phyloP scores from a whole-genome alignment of 2,888 invertebrate species.

The Baccha elongata region DNA sequence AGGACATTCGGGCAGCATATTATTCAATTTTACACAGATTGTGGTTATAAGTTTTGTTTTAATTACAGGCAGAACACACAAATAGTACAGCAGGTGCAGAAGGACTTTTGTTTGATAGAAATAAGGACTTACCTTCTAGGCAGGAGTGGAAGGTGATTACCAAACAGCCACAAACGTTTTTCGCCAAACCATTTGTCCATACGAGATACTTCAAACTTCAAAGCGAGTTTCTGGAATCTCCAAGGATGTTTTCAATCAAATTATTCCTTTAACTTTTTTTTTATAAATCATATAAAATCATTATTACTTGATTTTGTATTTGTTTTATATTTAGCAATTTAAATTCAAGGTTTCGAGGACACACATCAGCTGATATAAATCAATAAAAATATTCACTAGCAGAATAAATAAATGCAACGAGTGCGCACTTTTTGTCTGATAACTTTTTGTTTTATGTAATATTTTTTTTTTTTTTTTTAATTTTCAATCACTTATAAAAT shows the following conservation, averaged over 20 bases:
- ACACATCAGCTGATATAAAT: slow-evolving; percentile 25
- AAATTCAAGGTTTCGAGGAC: slow-evolving; percentile 6
- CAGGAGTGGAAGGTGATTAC: slow-evolving; percentile 92
- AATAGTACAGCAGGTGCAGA: not conserved
- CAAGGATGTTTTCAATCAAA: not conserved
- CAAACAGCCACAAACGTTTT: slow-evolving; percentile 95
- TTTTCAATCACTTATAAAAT: not conserved
- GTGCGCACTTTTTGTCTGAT: slow-evolving; percentile 15
- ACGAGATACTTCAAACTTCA: slow-evolving; percentile 76
- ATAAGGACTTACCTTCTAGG: slow-evolving; percentile 88
- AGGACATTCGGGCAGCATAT: not conserved
- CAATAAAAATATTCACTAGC: slow-evolving; percentile 44
- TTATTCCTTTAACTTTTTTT: not conserved
- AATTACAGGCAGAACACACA: not conserved
- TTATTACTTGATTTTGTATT: not conserved
- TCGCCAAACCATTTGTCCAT: slow-evolving; percentile 98
- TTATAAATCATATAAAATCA: slow-evolving; percentile 1
- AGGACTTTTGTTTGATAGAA: not conserved
- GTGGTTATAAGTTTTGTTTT: slow-evolving; percentile 36
- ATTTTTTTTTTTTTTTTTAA: slow-evolving; percentile 6
- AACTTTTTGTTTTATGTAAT: not conserved
- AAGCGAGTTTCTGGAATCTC: slow-evolving; percentile 6
- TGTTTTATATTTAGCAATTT: not conserved
- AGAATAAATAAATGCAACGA: slow-evolving; percentile 26
- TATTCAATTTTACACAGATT: slow-evolving; percentile 52